Evolutionary conservation across 1,140 invertebrate species (phyloP).

Genomic region (Rhizoglyphus robini): DNA sequence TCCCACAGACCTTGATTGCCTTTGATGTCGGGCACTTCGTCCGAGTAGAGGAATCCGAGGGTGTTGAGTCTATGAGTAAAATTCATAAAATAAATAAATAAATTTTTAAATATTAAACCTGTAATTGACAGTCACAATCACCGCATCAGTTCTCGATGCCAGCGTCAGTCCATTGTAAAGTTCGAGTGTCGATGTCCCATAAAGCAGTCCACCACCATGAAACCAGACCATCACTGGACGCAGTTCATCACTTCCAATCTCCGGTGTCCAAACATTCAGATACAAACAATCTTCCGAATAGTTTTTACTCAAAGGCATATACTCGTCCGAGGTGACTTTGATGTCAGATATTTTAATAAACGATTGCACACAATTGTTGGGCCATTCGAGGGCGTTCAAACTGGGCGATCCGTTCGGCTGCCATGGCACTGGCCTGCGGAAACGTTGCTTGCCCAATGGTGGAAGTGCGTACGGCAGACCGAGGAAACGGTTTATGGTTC

Average conservation of each 20-base stretch:
- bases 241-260: not conserved
- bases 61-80: not conserved
- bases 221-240: constrained; percentile 21
- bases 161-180: constrained; percentile 55
- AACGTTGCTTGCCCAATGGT: constrained; percentile 66
- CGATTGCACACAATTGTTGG: not conserved
- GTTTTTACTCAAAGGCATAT: not conserved
- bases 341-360: too few species aligned
- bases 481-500: constrained; percentile 62
- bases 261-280: constrained; percentile 32
- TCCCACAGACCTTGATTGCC: constrained; percentile 4
- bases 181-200: not conserved
- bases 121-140: constrained; percentile 43
- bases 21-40: not conserved
- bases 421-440: constrained; percentile 60
- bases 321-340: not conserved
- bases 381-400: not conserved
- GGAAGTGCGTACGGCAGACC: constrained; percentile 90
- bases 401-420: constrained; percentile 23
- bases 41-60: constrained; percentile 7
- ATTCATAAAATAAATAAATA: not conserved
- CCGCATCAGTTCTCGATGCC: constrained; percentile 50
- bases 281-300: constrained; percentile 42
- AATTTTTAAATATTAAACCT: constrained; percentile 27
- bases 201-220: constrained; percentile 21